Evolutionary conservation across 2,113 vertebrate genomes (phyloP).

Genomic region (Corythaixoides concolor): DNA sequence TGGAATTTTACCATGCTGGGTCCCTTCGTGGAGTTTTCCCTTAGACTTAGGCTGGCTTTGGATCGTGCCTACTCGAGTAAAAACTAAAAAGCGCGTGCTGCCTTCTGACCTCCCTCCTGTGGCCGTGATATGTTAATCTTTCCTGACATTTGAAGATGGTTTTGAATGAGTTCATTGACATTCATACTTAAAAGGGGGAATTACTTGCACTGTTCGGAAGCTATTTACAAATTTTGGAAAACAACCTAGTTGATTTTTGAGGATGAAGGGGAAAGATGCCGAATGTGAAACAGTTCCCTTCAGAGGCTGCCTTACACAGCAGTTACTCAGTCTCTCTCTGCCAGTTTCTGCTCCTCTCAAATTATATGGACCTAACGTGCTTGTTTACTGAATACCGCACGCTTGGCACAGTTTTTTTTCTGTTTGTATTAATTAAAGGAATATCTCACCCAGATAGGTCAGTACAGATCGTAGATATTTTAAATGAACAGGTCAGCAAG

Average conservation of each 20-base stretch:
- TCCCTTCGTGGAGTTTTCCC: slow-evolving; percentile 1
- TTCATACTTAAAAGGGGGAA: slow-evolving; percentile 36
- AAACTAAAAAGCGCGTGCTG: not conserved
- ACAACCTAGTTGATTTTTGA: slow-evolving; percentile 29
- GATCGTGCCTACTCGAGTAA: not conserved
- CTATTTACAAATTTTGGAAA: slow-evolving; percentile 21
- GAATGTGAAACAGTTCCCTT: not conserved
- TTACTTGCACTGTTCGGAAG: not conserved
- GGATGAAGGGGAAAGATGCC: not conserved
- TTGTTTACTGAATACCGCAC: not conserved
- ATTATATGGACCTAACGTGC: slow-evolving; percentile 26
- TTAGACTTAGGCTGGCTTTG: not conserved
- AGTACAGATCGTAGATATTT: slow-evolving; percentile 33
- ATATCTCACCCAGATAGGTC: slow-evolving; percentile 40
- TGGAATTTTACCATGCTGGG: slow-evolving; percentile 32
- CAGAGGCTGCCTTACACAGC: not conserved
- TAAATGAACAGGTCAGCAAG: slow-evolving; percentile 29
- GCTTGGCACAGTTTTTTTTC: not conserved
- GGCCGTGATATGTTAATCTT: slow-evolving; percentile 48
- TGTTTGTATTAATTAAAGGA: slow-evolving; percentile 39
- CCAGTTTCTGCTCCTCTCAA: slow-evolving; percentile 4
- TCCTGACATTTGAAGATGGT: slow-evolving; percentile 50
- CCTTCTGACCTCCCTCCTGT: slow-evolving; percentile 42
- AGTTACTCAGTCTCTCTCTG: not conserved
- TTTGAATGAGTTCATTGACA: slow-evolving; percentile 51